Evolutionary conservation across 2,888 invertebrate species (phyloP), one percentile per base, ranked within the genome.

Genomic region (Elmis aenea): DNA sequence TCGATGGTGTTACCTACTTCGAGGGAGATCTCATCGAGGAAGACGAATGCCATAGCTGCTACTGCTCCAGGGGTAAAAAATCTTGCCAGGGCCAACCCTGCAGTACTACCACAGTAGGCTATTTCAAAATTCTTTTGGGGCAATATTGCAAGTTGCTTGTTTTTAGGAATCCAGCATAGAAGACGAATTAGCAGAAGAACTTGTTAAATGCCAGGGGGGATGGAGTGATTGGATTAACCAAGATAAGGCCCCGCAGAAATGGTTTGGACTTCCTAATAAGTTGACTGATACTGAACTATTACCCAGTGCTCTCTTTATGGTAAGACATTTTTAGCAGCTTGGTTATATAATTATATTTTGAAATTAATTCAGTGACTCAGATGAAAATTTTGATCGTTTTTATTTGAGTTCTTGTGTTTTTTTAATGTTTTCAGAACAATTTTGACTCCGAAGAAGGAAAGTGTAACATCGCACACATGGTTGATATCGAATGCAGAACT

Each of bases 221-320:
- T 91, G 90, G 88, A 82, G 84, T 0, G 64, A 72, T 8, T 92
- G 91, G 91, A 69, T 86, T 46, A 89, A 82, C 64, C 72, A 74
- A 27, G 73, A 77, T 39, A 57, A 62, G 2, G 3, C 42, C 51
- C 2, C 13, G 46, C 26, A 52, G 52, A 35, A 41, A 27, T 4
- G 46, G n/a, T n/a, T n/a, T n/a, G n/a, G n/a, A n/a, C n/a, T n/a
- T n/a, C n/a, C 44, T 65, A 68, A 46, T 5, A 56, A 56, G 33
- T 25, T 45, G 4, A 62, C 59, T 6, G 84, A 85, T 42, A 64
- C 74, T 2, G 77, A 79, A 59, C 70, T 71, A 0, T 50, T 84
- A 33, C 83, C 84, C 0, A 57, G 67, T 5, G 46, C 66, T 6
- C 64, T 74, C 2, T 65, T 76, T 48, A 53, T 81, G 69, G 78